These are phyloP conservation scores for Platynereis dumerilii DNA, from an alignment of 2,888 invertebrate genomes.

Conservation along the genomic window DNA sequence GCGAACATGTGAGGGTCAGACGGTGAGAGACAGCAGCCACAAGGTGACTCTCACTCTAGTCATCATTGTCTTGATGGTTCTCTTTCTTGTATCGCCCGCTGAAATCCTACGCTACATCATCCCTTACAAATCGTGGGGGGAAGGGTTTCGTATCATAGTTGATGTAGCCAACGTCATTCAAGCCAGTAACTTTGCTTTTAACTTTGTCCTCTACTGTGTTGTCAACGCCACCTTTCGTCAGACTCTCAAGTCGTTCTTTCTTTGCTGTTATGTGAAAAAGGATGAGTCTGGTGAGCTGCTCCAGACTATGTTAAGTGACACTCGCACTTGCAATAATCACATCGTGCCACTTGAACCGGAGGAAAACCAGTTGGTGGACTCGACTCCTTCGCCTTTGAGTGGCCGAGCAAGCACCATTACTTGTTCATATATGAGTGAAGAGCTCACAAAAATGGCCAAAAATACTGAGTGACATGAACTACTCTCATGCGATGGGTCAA, in stretches of 20 bases:
- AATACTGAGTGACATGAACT: no score
- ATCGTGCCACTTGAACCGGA: no score
- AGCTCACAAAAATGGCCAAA: no score
- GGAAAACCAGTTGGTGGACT: no score
- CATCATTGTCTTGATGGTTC: slow-evolving; percentile 55
- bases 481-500: no score
- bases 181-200: slow-evolving; percentile 72
- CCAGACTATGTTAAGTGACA: slow-evolving; percentile 3
- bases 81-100: slow-evolving; percentile 54
- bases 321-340: no score
- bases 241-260: slow-evolving; percentile 61
- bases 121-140: slow-evolving; percentile 30
- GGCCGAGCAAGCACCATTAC: no score
- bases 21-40: slow-evolving; percentile 44
- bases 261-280: slow-evolving; percentile 2
- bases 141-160: slow-evolving; percentile 20
- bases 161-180: slow-evolving; percentile 31
- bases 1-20: slow-evolving; percentile 42
- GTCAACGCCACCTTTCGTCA: slow-evolving; percentile 79
- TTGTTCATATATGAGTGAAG: no score
- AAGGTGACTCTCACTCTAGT: slow-evolving; percentile 55
- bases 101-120: slow-evolving; percentile 43
- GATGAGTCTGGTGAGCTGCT: not conserved
- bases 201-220: slow-evolving; percentile 79
- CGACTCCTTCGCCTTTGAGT: no score